Conservation (phyloP, 2,797 vertebrate genomes). For the Muscicapa striata region DNA sequence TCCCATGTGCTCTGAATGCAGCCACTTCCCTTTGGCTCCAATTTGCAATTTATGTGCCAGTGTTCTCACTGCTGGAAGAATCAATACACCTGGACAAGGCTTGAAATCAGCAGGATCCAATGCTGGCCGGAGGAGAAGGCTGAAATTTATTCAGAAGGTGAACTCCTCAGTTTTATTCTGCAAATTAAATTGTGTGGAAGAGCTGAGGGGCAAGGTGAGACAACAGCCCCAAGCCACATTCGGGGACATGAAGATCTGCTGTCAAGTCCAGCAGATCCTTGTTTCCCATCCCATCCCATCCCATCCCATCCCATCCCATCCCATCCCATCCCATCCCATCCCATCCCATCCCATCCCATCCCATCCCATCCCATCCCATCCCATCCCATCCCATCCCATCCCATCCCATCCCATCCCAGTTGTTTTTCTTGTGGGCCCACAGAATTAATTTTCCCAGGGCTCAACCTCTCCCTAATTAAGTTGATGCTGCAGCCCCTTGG, state of each 20-base stretch:
- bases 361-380: too few species aligned
- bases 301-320: too few species aligned
- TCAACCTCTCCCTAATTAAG: not conserved
- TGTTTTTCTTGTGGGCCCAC: not conserved
- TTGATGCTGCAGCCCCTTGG: not conserved
- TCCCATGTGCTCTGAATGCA: not conserved
- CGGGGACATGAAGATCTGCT: too few species aligned
- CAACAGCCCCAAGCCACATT: too few species aligned
- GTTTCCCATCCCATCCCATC: too few species aligned
- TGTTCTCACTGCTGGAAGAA: conserved; percentile 5
- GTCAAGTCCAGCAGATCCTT: too few species aligned
- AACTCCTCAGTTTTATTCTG: not conserved
- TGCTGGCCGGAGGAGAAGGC: not conserved
- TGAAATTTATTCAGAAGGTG: not conserved
- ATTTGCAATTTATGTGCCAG: not conserved
- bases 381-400: not conserved
- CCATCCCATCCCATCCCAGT: not conserved
- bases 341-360: too few species aligned
- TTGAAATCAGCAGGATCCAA: not conserved
- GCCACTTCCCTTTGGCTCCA: not conserved
- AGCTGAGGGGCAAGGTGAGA: accelerated
- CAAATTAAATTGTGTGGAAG: not conserved
- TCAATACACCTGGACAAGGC: conserved; percentile 10
- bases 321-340: too few species aligned
- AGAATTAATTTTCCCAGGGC: not conserved